A percentile compares a stretch with the other conserved stretches of the same genome.
phyloP scores from a whole-genome alignment of 2,888 invertebrate genomes.

The Aphodius sticticus region DNA sequence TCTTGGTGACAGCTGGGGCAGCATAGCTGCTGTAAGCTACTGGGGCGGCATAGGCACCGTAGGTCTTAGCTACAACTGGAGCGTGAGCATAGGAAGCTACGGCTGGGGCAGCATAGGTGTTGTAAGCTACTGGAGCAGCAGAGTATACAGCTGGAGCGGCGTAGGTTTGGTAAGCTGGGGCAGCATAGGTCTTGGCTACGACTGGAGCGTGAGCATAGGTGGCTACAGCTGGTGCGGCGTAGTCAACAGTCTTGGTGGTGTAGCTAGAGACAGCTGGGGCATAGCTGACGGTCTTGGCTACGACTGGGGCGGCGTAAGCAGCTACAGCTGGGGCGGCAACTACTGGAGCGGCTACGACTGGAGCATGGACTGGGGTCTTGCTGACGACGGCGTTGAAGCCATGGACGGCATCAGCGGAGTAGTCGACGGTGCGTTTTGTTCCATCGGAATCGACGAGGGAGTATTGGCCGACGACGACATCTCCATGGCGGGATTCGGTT shows the following conservation, averaged over 20 bases:
- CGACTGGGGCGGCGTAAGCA: slow-evolving; percentile 44
- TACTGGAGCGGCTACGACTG: slow-evolving; percentile 50
- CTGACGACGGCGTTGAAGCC: slow-evolving; percentile 67
- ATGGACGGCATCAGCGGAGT: slow-evolving; percentile 63
- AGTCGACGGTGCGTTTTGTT: slow-evolving; percentile 70
- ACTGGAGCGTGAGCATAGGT: slow-evolving; percentile 31
- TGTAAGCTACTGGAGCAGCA: slow-evolving; percentile 23
- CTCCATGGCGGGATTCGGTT: slow-evolving; percentile 71
- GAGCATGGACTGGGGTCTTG: slow-evolving; percentile 57
- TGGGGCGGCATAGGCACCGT: slow-evolving; percentile 14
- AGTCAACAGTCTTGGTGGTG: slow-evolving; percentile 5
- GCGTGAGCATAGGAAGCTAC: slow-evolving; percentile 41
- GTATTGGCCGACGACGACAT: slow-evolving; percentile 69
- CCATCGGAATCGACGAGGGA: slow-evolving; percentile 68
- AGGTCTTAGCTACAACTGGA: neutral
- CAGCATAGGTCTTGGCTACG: slow-evolving; percentile 41
- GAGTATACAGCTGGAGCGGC: slow-evolving; percentile 33
- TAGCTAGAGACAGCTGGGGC: slow-evolving; percentile 23
- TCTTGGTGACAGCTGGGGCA: slow-evolving; percentile 35
- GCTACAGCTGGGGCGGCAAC: slow-evolving; percentile 38
- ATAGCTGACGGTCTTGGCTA: slow-evolving; percentile 32
- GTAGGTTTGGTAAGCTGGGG: slow-evolving; percentile 45
- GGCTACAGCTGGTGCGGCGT: slow-evolving; percentile 22
- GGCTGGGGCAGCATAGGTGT: slow-evolving; percentile 41
- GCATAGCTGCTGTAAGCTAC: neutral